Evolutionary conservation across 1,140 invertebrate genomes (phyloP).

Genomic region (Zaprionus ornatus): DNA sequence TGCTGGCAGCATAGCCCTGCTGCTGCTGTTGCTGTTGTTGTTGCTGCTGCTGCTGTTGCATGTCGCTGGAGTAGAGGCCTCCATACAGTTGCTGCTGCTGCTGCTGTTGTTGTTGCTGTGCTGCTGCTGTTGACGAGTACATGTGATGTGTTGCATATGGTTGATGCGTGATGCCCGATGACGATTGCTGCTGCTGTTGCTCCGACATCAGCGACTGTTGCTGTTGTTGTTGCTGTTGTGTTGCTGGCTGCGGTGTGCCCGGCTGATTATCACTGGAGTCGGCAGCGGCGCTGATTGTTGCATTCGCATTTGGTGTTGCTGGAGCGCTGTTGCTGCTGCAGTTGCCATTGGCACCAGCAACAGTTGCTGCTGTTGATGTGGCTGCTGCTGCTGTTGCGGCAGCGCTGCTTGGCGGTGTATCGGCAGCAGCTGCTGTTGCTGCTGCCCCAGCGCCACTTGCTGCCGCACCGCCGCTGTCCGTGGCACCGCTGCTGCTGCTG

Average conservation of each 20-base stretch:
- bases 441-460: conserved; percentile 21
- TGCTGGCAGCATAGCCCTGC: conserved; percentile 61
- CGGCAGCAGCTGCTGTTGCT: conserved; percentile 36
- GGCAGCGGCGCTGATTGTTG: conserved; percentile 80
- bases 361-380: conserved; percentile 16
- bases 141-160: conserved; percentile 70
- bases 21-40: conserved; percentile 65
- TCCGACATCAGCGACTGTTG: conserved; percentile 40
- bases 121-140: conserved; percentile 64
- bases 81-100: conserved; percentile 58
- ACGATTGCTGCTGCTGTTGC: conserved; percentile 49
- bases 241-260: conserved; percentile 74
- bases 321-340: conserved; percentile 51
- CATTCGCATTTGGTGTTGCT: conserved; percentile 57
- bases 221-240: conserved; percentile 50
- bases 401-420: conserved; percentile 28
- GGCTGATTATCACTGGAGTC: conserved; percentile 84
- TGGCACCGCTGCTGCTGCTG: conserved; percentile 37
- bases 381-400: conserved; percentile 29
- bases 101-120: conserved; percentile 56
- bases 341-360: background rate
- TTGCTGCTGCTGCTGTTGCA: conserved; percentile 80
- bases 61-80: conserved; percentile 89
- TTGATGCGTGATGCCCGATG: conserved; percentile 82
- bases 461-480: conserved; percentile 13